Conservation (phyloP, 2,113 vertebrate species). For the Nasalis larvatus region DNA sequence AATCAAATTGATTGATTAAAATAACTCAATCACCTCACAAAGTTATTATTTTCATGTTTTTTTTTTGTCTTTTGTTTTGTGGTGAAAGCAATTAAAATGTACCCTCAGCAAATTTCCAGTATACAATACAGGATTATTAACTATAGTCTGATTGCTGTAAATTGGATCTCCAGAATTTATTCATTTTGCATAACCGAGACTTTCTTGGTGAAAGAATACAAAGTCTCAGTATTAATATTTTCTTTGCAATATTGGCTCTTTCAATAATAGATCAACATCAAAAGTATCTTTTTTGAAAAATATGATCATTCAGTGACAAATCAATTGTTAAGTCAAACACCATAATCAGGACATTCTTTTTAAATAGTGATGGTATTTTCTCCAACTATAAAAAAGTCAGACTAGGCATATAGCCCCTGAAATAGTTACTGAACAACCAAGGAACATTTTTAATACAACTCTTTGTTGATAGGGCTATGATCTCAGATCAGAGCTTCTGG, state of each 20-base stretch:
- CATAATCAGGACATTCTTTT: conserved; percentile 10
- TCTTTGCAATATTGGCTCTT: background rate
- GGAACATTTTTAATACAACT: background rate
- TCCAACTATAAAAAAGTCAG: conserved; percentile 5
- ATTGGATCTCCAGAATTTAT: background rate
- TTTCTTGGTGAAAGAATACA: background rate
- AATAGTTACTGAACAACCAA: background rate
- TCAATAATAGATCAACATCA: background rate
- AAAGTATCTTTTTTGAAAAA: conserved; percentile 14
- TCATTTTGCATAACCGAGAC: background rate
- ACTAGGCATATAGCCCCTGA: background rate
- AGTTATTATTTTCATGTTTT: background rate
- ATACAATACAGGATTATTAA: background rate
- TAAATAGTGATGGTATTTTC: conserved; percentile 23
- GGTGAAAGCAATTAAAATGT: background rate
- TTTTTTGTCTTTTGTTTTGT: background rate
- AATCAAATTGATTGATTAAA: background rate
- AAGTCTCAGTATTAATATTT: background rate
- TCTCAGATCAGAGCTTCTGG: background rate
- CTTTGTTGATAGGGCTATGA: background rate
- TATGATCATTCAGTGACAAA: background rate
- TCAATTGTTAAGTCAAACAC: conserved; percentile 29
- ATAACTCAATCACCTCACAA: background rate
- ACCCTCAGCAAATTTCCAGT: background rate
- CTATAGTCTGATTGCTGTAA: background rate